These are phyloP conservation scores for Drosophila prostipennis DNA, from an alignment of 2,888 invertebrate species.

Conservation along the genomic window DNA sequence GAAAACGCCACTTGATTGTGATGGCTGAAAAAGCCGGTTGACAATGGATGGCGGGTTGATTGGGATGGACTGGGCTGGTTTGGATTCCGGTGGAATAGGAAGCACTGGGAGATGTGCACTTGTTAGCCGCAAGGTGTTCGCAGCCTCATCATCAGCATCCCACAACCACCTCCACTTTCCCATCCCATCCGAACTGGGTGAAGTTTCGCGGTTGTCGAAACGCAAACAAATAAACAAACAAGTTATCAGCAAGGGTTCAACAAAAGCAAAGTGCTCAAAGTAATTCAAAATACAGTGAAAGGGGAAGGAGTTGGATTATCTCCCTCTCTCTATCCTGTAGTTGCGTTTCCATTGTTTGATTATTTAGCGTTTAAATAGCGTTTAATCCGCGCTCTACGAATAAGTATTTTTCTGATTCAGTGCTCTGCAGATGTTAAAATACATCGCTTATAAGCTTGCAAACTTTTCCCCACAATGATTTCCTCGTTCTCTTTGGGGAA, in stretches of 20 bases:
- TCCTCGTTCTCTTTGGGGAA: slow-evolving; percentile 21
- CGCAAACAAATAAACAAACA: slow-evolving; percentile 66
- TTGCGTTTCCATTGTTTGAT: slow-evolving; percentile 49
- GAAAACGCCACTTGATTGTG: slow-evolving; percentile 57
- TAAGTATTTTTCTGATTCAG: slow-evolving; percentile 11
- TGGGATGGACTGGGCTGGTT: slow-evolving; percentile 24
- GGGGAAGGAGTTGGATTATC: slow-evolving; percentile 48
- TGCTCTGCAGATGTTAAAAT: slow-evolving; percentile 6
- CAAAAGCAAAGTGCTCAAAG: slow-evolving; percentile 74
- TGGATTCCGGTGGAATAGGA: slow-evolving; percentile 2
- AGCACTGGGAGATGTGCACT: slow-evolving; percentile 58
- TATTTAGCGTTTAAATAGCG: slow-evolving; percentile 54
- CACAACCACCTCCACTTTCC: not conserved
- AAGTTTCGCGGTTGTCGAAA: slow-evolving; percentile 51
- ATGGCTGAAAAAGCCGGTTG: slow-evolving; percentile 44
- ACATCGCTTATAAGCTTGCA: not conserved
- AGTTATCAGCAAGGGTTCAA: slow-evolving; percentile 58
- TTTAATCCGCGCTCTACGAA: slow-evolving; percentile 43
- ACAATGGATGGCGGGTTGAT: slow-evolving; percentile 37
- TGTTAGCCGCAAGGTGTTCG: slow-evolving; percentile 73
- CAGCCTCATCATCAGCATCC: slow-evolving; percentile 26
- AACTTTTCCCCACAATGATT: slow-evolving; percentile 4
- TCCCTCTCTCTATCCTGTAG: slow-evolving; percentile 8
- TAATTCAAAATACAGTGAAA: slow-evolving; percentile 72
- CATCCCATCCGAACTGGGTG: slow-evolving; percentile 10